These are phyloP conservation scores for Acropora yongei DNA, from an alignment of 64 coral and sea anemone genomes.

Conservation along the genomic window DNA sequence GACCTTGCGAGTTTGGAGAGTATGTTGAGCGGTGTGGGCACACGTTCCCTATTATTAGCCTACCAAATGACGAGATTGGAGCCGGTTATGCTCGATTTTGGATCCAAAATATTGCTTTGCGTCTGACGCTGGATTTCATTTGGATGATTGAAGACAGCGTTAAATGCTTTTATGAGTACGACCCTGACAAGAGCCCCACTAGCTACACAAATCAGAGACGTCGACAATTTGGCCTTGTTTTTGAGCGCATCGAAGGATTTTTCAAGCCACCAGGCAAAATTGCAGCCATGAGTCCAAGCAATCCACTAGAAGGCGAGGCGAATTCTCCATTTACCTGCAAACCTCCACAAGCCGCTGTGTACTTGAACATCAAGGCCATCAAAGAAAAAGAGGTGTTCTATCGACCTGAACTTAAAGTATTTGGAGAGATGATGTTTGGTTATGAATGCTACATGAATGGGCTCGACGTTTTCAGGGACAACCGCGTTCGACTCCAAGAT, in stretches of 20 bases:
- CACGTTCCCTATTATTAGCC: conserved; percentile 3
- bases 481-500: background rate
- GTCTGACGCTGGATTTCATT: conserved; percentile 11
- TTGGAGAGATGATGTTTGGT: conserved; percentile 18
- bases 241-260: background rate
- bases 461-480: background rate
- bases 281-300: background rate
- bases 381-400: background rate
- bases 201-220: background rate
- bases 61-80: conserved; percentile 32
- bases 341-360: conserved; percentile 5
- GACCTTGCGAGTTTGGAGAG: conserved; percentile 11
- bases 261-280: background rate
- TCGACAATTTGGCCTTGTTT: background rate
- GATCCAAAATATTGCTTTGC: conserved; percentile 42
- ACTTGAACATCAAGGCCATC: background rate
- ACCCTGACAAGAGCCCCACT: background rate
- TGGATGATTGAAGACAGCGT: conserved; percentile 61
- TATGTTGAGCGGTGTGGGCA: background rate
- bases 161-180: conserved; percentile 11
- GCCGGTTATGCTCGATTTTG: conserved; percentile 22
- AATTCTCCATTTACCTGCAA: background rate
- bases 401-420: conserved; percentile 10
- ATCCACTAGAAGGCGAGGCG: background rate
- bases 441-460: conserved; percentile 4